Evolutionary conservation across 2,113 vertebrate genomes (phyloP).

Genomic region (Tachycineta bicolor): DNA sequence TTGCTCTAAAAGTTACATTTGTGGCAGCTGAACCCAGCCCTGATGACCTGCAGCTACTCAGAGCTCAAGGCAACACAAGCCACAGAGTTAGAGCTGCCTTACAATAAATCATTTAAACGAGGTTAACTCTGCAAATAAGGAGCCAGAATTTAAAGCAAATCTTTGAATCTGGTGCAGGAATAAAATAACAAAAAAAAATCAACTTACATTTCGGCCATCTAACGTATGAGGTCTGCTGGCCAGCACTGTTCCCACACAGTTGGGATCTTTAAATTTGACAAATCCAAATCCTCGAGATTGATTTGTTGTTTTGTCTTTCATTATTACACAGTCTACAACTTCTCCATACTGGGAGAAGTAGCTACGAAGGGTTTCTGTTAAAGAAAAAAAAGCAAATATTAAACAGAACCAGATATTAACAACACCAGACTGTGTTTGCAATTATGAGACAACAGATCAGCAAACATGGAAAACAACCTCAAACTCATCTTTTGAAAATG

Average conservation of each 20-base stretch:
- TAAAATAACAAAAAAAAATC: not conserved
- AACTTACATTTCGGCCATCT: slow-evolving; percentile 97
- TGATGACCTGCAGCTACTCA: not conserved
- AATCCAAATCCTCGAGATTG: slow-evolving; percentile 99
- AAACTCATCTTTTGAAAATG: not conserved
- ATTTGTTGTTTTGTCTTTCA: slow-evolving; percentile 99
- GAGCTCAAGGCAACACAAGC: not conserved
- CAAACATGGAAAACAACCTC: not conserved
- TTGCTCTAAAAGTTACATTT: not conserved
- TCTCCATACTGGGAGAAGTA: slow-evolving; percentile 99
- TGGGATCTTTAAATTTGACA: slow-evolving; percentile 99
- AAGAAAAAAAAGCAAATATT: not conserved
- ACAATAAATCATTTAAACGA: not conserved
- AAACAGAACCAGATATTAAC: not conserved
- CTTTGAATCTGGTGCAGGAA: not conserved
- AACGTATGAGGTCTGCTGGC: slow-evolving; percentile 97
- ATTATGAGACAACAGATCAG: not conserved
- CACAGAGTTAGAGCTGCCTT: not conserved
- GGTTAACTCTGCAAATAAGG: not conserved
- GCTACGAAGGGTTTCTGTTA: slow-evolving; percentile 93
- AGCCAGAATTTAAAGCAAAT: not conserved
- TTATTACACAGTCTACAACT: slow-evolving; percentile 99
- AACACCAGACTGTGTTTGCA: not conserved
- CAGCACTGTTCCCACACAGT: slow-evolving; percentile 97
- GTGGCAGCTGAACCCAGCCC: not conserved